Base-by-base conservation (phyloP, 1,140 invertebrate species). In the Pogonomyrmex californicus region DNA sequence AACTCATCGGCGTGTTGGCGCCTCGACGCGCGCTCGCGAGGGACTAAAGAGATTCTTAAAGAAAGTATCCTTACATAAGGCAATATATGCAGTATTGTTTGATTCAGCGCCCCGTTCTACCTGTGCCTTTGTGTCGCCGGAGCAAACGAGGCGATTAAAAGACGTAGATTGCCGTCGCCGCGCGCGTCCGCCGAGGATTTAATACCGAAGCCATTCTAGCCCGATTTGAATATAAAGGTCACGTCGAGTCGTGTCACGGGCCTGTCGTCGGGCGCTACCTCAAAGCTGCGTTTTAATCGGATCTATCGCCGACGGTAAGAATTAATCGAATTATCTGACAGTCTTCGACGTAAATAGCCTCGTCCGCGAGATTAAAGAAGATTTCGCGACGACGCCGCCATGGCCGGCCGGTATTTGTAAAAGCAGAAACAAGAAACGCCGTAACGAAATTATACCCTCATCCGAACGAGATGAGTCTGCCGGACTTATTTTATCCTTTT, bases 131-230 rank as follows among this genome's bases (percentile, higher is more conserved):
- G 86, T 90, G 38, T 58, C 62, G 30, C 10, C 54, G 58, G 44
- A n/a, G 58, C 66, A 33, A 75, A 87, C 79, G 71, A 90, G 49
- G 36, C 77, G 86, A 87, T 87, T 86, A 90, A 76, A 88, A 23
- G 23, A 87, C 78, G 70, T 58, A 79, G 63, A 86, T 86, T 82
- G 54, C 36, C 58, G 33, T 33, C 47, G 33, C 23, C 23, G 23
- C 23, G 23, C 14, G n/a, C 77, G 47, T 7, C 23, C 36, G 14
- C 14, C 68, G 17, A 73, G 79, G 68, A 66, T 83, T 83, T 83
- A 83, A 83, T 62, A 70, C 30, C 68, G 51, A 47, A 36, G 33
- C 56, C 79, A 73, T 30, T 83, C 17, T 36, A 66, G 23, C 54
- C 5, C 79, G 68, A 83, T 83, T 23, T 83, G 68, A 83, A 62